These are phyloP conservation scores for Pocota personata DNA, from an alignment of 2,888 invertebrate species.

Conservation along the genomic window DNA sequence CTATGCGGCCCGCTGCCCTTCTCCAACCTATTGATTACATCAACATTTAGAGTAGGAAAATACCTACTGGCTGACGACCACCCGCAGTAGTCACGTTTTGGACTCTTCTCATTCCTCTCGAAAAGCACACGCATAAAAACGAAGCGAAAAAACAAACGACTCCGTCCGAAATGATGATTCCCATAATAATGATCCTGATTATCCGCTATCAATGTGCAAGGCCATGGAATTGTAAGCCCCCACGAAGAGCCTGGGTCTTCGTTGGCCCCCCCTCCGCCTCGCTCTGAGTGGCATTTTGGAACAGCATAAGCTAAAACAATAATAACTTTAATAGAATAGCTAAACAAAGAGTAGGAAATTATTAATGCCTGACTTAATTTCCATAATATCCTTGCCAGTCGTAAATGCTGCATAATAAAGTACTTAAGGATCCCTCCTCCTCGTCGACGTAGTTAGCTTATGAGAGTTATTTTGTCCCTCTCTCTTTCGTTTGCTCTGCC, in stretches of 20 bases:
- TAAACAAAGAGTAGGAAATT: slow-evolving; percentile 74
- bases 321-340: slow-evolving; percentile 74
- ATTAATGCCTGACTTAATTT: slow-evolving; percentile 74
- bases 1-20: neutral
- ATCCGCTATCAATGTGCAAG: slow-evolving; percentile 74
- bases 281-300: slow-evolving; percentile 56
- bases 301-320: slow-evolving; percentile 73
- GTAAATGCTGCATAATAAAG: slow-evolving; percentile 74
- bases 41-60: slow-evolving; percentile 9
- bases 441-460: slow-evolving; percentile 40
- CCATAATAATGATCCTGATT: slow-evolving; percentile 74
- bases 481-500: neutral
- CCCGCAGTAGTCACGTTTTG: slow-evolving; percentile 58
- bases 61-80: neutral
- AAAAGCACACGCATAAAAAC: slow-evolving; percentile 18
- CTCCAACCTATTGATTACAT: slow-evolving; percentile 40
- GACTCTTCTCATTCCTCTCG: slow-evolving; percentile 18
- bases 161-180: slow-evolving; percentile 71
- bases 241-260: slow-evolving; percentile 9
- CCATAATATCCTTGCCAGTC: slow-evolving; percentile 74
- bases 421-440: slow-evolving; percentile 60
- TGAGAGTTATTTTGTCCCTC: slow-evolving; percentile 4
- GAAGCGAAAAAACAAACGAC: slow-evolving; percentile 45
- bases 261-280: neutral
- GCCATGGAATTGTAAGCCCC: slow-evolving; percentile 68